phyloP scores from a whole-genome alignment of 2,113 vertebrate genomes.

The Semicossyphus pulcher region DNA sequence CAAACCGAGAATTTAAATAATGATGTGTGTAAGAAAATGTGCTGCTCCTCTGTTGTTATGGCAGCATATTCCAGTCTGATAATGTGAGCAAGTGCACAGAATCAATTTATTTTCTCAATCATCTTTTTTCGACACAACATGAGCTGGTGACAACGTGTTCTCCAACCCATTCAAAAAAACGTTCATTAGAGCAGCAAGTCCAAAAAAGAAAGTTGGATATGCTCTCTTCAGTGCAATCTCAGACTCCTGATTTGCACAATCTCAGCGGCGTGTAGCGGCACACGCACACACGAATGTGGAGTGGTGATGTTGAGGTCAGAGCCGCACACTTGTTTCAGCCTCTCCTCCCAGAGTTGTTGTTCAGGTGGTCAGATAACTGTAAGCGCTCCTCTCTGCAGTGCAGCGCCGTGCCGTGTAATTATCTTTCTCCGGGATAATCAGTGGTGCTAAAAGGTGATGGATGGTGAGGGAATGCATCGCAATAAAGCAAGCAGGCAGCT shows the following conservation, averaged over 20 bases:
- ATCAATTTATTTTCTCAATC: too few relatives aligned
- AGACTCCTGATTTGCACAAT: neutral
- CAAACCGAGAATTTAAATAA: neutral
- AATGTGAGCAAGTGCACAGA: too few relatives aligned
- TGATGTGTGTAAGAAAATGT: too few relatives aligned
- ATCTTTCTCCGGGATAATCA: constrained; percentile 74
- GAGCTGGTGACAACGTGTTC: neutral
- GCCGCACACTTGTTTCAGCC: constrained; percentile 34
- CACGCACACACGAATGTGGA: neutral
- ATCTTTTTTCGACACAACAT: neutral
- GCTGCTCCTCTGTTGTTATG: too few relatives aligned
- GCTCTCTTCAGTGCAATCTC: constrained; percentile 4
- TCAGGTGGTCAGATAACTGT: constrained; percentile 68
- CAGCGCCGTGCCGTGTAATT: constrained; percentile 61
- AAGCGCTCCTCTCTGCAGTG: constrained; percentile 37
- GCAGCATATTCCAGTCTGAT: neutral
- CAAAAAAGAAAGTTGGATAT: neutral
- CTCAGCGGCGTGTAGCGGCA: neutral
- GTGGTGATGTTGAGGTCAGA: constrained; percentile 44
- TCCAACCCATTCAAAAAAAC: too few relatives aligned
- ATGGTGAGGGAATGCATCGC: constrained; percentile 61
- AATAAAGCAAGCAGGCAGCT: constrained; percentile 60
- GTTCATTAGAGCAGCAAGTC: too few relatives aligned
- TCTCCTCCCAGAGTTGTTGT: constrained; percentile 48
- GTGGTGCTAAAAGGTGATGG: constrained; percentile 74